Evolutionary conservation across 2,113 vertebrate genomes (phyloP).

Genomic region (Rallus limicola): DNA sequence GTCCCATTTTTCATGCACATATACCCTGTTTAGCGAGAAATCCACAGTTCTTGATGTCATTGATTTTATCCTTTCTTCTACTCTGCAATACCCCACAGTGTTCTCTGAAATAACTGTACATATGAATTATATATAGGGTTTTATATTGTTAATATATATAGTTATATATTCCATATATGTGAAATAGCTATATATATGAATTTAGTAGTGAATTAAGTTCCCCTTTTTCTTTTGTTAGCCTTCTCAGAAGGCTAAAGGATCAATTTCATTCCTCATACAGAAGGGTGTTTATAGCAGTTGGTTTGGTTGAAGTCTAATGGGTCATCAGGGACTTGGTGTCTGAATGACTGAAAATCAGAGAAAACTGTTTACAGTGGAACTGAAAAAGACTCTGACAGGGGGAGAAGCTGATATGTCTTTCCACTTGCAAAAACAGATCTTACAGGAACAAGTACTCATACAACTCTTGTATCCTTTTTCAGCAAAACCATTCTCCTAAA

Average conservation of each 20-base stretch:
- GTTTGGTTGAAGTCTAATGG: slow-evolving; percentile 43
- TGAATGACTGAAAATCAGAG: not conserved
- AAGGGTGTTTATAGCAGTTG: slow-evolving; percentile 33
- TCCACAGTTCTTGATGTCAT: not conserved
- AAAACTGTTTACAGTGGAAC: not conserved
- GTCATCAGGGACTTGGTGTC: not conserved
- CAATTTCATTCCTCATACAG: slow-evolving; percentile 26
- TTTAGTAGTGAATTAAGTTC: not conserved
- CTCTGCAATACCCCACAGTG: not conserved
- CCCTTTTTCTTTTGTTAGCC: slow-evolving; percentile 41
- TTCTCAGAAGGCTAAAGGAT: slow-evolving; percentile 58
- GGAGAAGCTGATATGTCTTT: not conserved
- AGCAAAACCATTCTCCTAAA: not conserved
- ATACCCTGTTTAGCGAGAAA: not conserved
- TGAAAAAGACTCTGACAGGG: slow-evolving; percentile 37
- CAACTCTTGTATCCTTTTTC: not conserved
- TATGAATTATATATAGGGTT: not conserved
- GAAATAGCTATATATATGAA: not conserved
- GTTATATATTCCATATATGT: not conserved
- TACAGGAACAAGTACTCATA: not conserved
- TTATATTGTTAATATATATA: no score
- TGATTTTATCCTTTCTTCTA: not conserved
- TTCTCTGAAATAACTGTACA: not conserved
- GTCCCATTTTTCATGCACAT: not conserved
- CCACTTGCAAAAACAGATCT: slow-evolving; percentile 48